Evolutionary conservation across 2,888 invertebrate species (phyloP).

Genomic region (Dusona sp.): DNA sequence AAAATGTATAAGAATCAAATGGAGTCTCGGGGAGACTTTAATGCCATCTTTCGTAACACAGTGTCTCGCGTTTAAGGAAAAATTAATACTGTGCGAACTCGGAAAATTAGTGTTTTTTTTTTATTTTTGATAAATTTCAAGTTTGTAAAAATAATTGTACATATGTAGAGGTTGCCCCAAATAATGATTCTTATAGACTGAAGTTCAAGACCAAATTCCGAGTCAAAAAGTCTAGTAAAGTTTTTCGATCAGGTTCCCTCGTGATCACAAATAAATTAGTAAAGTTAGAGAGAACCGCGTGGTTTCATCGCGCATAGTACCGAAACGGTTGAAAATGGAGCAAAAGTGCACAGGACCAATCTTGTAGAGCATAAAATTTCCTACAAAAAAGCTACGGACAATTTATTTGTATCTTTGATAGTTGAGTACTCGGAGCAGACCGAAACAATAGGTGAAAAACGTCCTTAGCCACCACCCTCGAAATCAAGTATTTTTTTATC

Average conservation of each 20-base stretch:
- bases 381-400: no score
- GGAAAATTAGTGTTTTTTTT: neutral
- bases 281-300: neutral
- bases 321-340: neutral
- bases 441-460: no score
- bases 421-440: no score
- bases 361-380: no score
- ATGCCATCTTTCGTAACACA: constrained; percentile 24
- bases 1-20: neutral
- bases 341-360: no score
- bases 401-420: no score
- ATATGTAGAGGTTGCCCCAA: no score
- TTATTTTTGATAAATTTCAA: neutral
- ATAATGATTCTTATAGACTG: no score
- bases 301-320: neutral
- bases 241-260: neutral
- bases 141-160: no score
- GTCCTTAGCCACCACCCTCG: no score
- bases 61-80: neutral
- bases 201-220: neutral
- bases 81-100: neutral
- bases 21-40: constrained; percentile 43
- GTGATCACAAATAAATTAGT: neutral
- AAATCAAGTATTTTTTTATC: neutral
- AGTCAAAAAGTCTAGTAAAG: neutral